A percentile compares a stretch with the other conserved stretches of the same genome.
phyloP scores from a whole-genome alignment of 2,113 vertebrate species.

The Menura novaehollandiae region DNA sequence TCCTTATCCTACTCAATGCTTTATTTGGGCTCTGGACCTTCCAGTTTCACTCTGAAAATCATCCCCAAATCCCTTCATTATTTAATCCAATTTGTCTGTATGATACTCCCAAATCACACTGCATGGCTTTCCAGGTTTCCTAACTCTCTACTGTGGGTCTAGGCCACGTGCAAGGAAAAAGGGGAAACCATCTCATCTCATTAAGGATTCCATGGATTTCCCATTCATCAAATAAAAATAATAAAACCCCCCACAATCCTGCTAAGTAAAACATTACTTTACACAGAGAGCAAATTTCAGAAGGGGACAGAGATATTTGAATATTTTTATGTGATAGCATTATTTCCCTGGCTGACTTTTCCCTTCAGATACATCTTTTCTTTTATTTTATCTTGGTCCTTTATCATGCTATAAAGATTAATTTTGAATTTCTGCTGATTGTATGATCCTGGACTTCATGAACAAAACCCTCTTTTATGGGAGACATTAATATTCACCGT shows the following conservation, averaged over 20 bases:
- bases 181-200: not conserved
- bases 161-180: not conserved
- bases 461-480: conserved; percentile 33
- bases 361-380: not conserved
- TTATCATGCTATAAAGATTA: conserved; percentile 48
- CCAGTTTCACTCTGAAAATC: not conserved
- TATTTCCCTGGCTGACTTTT: conserved; percentile 5
- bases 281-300: not conserved
- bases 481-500: conserved; percentile 41
- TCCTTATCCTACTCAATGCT: not conserved
- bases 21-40: not conserved
- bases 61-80: not conserved
- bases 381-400: not conserved
- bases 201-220: not conserved
- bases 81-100: not conserved
- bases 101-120: not conserved
- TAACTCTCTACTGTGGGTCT: not conserved
- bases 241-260: not conserved
- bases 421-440: conserved; percentile 55
- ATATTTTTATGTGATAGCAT: not conserved
- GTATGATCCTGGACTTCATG: conserved; percentile 10
- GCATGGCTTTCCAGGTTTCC: not conserved
- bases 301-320: not conserved
- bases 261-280: not conserved
- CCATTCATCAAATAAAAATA: not conserved